A percentile compares a stretch with the other conserved stretches of the same genome.
These are phyloP conservation scores for Albula goreensis DNA, from an alignment of 2,113 vertebrate genomes.

Conservation along the genomic window DNA sequence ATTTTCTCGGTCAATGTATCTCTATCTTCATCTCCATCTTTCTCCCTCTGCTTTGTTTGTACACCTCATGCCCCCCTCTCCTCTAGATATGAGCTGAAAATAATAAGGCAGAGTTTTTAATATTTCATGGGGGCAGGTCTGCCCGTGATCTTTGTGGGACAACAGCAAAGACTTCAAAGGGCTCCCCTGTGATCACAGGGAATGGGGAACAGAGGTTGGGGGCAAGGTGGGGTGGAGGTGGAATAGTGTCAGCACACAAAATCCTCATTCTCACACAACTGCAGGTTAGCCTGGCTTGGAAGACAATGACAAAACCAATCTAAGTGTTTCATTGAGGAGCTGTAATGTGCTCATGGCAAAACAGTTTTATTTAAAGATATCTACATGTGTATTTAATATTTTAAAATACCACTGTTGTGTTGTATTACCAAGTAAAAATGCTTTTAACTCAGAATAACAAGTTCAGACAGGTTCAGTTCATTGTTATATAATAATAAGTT, in stretches of 20 bases:
- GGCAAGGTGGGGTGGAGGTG: neutral
- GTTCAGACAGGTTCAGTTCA: too few species aligned
- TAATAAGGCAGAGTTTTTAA: conserved; percentile 19
- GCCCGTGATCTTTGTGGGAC: conserved; percentile 65
- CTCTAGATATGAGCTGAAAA: conserved; percentile 14
- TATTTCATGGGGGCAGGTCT: conserved; percentile 50
- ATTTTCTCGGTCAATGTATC: too few species aligned
- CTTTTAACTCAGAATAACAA: too few species aligned
- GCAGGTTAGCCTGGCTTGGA: neutral
- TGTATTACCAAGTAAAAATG: too few species aligned
- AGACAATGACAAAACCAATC: neutral
- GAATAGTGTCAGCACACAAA: conserved; percentile 16
- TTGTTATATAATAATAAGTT: too few species aligned
- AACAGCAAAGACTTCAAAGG: conserved; percentile 67
- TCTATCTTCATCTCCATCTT: neutral
- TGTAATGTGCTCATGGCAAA: too few species aligned
- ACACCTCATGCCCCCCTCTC: neutral
- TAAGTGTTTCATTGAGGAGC: neutral
- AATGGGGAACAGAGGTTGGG: conserved; percentile 44
- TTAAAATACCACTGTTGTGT: neutral
- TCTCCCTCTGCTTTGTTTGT: neutral
- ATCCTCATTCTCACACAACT: neutral
- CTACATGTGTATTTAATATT: neutral
- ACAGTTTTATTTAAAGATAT: too few species aligned
- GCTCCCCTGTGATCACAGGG: conserved; percentile 58